Evolutionary conservation across 2,888 invertebrate species (phyloP), one percentile per base, ranked within the genome.

Genomic region (Hydriomena furcata): DNA sequence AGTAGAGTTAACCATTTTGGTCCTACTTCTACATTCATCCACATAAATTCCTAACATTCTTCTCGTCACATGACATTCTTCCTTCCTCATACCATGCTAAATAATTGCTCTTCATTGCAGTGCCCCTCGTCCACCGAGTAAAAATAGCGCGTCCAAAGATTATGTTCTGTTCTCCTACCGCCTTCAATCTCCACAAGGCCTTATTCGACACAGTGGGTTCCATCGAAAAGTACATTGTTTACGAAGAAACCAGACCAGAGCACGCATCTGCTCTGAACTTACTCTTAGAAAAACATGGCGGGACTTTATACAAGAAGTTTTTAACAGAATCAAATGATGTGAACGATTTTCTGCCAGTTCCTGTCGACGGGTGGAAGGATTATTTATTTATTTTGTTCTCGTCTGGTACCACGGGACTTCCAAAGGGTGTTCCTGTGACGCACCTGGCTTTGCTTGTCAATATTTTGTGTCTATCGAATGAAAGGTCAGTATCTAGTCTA

Each of bases 341-440:
- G 0, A 57, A 56, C 0, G 63, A 67, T 1, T 72, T 71, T 21
- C 0, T 45, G 3, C 50, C 66, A 0, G 50, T 53, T 0, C 55
- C 63, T 0, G 71, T 72, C 0, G 55, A 65, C 0, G 73, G 73
- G 2, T 64, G 60, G 61, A 50, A 58, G 1, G 71, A 73, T 20
- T 4, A 37, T 0, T 45, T 57, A 1, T 41, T 71, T 1, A 61
- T 71, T 5, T 10, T 69, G 1, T 71, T 51, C 46, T 72, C 74
- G 0, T 73, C 75, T 1, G 75, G 74, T 0, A 76, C 75, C 0
- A 72, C 73, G 2, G 74, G 75, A 0, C 23, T 73, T 17, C 66
- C 74, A 0, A 74, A 74, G 44, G 73, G 70, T 0, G 49, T 68
- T 0, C 71, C 66, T 0, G 38, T 64, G n/a, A 71, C 69, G 0